These are phyloP conservation scores for Origma solitaria DNA, from an alignment of 2,113 vertebrate species.

Conservation along the genomic window DNA sequence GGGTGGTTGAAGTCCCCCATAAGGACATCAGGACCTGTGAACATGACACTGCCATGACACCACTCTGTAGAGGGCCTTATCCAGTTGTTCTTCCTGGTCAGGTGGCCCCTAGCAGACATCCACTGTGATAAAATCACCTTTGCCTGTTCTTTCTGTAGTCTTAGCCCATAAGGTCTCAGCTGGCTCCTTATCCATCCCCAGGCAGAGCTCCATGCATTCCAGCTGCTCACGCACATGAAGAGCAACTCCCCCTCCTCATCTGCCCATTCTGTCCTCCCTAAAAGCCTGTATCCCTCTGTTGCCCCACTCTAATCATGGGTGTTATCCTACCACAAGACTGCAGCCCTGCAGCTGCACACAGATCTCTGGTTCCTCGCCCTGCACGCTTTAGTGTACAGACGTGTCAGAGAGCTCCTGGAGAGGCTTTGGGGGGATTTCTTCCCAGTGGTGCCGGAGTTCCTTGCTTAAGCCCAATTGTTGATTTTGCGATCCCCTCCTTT, in stretches of 20 bases:
- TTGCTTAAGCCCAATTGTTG: not conserved
- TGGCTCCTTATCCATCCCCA: not conserved
- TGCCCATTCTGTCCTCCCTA: not conserved
- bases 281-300: not conserved
- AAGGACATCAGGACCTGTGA: not conserved
- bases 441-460: not conserved
- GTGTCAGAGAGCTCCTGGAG: not conserved
- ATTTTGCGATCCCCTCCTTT: not conserved
- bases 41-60: not conserved
- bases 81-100: not conserved
- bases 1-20: not conserved
- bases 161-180: not conserved
- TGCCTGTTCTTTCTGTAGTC: not conserved
- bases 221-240: not conserved
- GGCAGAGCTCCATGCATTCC: not conserved
- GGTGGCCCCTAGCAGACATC: not conserved
- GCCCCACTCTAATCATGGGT: not conserved
- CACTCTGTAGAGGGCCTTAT: not conserved
- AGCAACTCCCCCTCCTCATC: not conserved
- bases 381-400: not conserved
- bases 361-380: not conserved
- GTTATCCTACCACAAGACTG: not conserved
- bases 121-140: not conserved
- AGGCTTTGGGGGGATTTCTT: not conserved
- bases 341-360: not conserved